Evolutionary conservation across 2,113 vertebrate genomes (phyloP).

Genomic region (Philantomba maxwellii): DNA sequence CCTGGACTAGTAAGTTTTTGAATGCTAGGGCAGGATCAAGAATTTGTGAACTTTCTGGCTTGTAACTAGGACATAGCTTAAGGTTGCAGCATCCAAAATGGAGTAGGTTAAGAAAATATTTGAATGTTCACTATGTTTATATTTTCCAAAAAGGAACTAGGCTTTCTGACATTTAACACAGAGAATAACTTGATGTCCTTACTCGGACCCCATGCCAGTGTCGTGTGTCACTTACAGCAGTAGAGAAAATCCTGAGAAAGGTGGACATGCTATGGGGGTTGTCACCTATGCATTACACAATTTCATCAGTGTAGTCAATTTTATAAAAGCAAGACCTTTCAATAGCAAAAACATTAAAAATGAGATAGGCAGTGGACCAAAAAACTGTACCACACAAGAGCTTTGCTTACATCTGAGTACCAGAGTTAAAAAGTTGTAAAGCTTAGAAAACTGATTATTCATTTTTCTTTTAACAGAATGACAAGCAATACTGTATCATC

Average conservation of each 20-base stretch:
- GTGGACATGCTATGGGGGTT: neutral
- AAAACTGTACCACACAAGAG: neutral
- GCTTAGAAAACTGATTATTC: neutral
- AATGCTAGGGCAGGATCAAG: neutral
- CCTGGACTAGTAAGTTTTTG: neutral
- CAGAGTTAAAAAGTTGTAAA: neutral
- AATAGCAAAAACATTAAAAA: neutral
- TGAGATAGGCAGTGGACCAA: neutral
- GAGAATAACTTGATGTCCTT: neutral
- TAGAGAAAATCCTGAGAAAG: neutral
- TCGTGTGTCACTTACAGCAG: neutral
- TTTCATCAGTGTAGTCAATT: neutral
- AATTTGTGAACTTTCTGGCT: neutral
- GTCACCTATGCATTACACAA: neutral
- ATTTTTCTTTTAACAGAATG: neutral
- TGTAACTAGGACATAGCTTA: neutral
- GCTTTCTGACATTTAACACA: neutral
- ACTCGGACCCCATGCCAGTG: neutral
- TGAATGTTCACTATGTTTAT: neutral
- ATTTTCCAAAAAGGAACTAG: neutral
- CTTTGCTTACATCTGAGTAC: neutral
- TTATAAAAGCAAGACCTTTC: neutral
- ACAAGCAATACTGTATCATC: neutral
- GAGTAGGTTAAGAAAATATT: constrained; percentile 21
- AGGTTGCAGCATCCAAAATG: neutral